A percentile compares a stretch with the other conserved stretches of the same genome.
Evolutionary conservation across 2,888 invertebrate species (phyloP).

Genomic region (Drosophila subquinaria): DNA sequence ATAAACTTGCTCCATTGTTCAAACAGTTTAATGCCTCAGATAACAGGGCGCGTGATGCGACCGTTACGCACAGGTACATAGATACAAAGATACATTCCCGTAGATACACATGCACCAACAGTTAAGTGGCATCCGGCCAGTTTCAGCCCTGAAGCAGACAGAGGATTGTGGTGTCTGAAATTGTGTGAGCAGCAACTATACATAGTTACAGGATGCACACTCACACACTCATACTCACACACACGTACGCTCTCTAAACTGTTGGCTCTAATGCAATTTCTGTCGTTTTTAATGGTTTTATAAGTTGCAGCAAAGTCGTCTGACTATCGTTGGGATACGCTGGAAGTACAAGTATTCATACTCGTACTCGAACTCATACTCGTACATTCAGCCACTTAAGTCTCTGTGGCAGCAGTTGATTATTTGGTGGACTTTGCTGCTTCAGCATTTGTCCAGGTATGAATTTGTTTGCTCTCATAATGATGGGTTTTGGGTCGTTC

Average conservation of each 20-base stretch:
- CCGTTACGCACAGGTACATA: conserved; percentile 31
- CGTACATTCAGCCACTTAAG: conserved; percentile 14
- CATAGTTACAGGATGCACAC: conserved; percentile 25
- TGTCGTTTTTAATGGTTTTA: conserved; percentile 75
- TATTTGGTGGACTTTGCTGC: conserved; percentile 44
- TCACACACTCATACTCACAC: neutral
- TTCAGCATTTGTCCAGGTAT: conserved; percentile 51
- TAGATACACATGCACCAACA: conserved; percentile 13
- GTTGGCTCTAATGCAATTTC: conserved; percentile 66
- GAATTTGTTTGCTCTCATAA: conserved; percentile 66
- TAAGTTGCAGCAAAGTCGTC: conserved; percentile 59
- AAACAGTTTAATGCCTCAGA: conserved; percentile 74
- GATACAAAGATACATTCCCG: conserved; percentile 29
- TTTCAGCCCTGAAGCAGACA: conserved; percentile 29
- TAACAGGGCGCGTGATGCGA: conserved; percentile 64
- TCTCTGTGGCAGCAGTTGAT: conserved; percentile 37
- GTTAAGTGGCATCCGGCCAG: conserved; percentile 38
- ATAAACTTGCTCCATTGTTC: conserved; percentile 55
- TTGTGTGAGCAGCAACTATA: conserved; percentile 16
- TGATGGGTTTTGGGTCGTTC: conserved; percentile 32
- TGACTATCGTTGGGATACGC: conserved; percentile 15
- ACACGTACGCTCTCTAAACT: conserved; percentile 37
- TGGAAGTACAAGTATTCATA: neutral
- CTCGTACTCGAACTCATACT: neutral
- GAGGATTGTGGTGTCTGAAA: conserved; percentile 1